Evolutionary conservation across 2,113 vertebrate species (phyloP).

Genomic region (Etia nguti): DNA sequence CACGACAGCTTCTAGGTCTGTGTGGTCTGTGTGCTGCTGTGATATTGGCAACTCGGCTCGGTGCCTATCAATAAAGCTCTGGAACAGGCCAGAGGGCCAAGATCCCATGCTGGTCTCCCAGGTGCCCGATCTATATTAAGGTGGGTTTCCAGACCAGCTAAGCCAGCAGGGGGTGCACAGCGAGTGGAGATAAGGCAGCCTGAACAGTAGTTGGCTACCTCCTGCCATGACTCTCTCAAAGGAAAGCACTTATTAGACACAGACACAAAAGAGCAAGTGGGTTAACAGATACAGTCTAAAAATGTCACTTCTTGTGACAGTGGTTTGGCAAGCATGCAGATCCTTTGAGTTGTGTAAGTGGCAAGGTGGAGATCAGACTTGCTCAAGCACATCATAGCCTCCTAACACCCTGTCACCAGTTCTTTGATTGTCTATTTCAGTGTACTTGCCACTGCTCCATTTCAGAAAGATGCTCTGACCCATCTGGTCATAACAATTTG

Average conservation of each 20-base stretch:
- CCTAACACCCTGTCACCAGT: not conserved
- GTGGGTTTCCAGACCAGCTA: conserved; percentile 46
- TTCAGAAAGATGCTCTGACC: not conserved
- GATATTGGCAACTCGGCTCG: conserved; percentile 52
- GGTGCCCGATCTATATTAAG: conserved; percentile 42
- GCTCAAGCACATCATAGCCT: not conserved
- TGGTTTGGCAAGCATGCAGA: not conserved
- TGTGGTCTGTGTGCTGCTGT: conserved; percentile 46
- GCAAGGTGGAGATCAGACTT: not conserved
- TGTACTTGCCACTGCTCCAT: not conserved
- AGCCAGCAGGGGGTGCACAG: conserved; percentile 38
- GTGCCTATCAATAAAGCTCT: conserved; percentile 56
- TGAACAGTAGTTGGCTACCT: conserved; percentile 41
- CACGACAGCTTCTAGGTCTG: conserved; percentile 24
- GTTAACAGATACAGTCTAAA: conserved; percentile 1
- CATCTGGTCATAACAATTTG: not conserved
- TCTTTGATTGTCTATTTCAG: not conserved
- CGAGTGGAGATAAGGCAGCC: not conserved
- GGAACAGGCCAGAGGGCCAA: conserved; percentile 31
- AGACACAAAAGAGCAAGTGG: conserved; percentile 12
- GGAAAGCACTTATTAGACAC: conserved; percentile 32
- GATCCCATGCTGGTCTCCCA: conserved; percentile 54
- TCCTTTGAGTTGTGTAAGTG: not conserved
- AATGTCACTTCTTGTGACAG: not conserved
- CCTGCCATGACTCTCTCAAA: conserved; percentile 14